Evolutionary conservation across 2,888 invertebrate genomes (phyloP).

Genomic region (Orthosia gracilis): DNA sequence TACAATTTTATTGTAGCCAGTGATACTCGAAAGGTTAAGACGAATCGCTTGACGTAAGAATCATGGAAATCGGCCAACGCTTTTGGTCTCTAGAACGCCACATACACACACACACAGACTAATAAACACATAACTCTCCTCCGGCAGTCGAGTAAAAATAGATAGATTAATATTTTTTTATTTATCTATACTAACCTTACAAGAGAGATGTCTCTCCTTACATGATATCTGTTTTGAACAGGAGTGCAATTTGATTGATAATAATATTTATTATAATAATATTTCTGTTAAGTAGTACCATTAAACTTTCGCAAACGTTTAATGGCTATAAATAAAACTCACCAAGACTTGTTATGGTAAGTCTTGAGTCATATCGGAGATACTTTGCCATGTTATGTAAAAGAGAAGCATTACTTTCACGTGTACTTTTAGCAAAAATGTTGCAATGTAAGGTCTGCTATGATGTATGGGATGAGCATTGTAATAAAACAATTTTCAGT

Average conservation of each 20-base stretch:
- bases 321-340: conserved; percentile 35
- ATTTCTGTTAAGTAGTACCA: conserved; percentile 15
- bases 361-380: conserved; percentile 19
- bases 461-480: conserved; percentile 25
- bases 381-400: conserved; percentile 44
- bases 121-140: no score
- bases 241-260: conserved; percentile 23
- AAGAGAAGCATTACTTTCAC: conserved; percentile 47
- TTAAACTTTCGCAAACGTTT: conserved; percentile 13
- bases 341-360: conserved; percentile 45
- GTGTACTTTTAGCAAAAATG: conserved; percentile 43
- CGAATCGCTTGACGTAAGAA: no score
- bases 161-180: not conserved
- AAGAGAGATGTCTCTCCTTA: conserved; percentile 16
- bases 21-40: no score
- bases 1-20: no score
- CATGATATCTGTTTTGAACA: conserved; percentile 4
- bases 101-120: no score
- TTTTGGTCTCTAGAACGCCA: no score
- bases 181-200: not conserved
- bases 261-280: conserved; percentile 1
- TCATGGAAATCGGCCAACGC: no score
- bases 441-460: conserved; percentile 28
- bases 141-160: no score
- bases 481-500: conserved; percentile 64